Conservation (phyloP, 2,797 vertebrate species). For the Sebastes iracundus region DNA sequence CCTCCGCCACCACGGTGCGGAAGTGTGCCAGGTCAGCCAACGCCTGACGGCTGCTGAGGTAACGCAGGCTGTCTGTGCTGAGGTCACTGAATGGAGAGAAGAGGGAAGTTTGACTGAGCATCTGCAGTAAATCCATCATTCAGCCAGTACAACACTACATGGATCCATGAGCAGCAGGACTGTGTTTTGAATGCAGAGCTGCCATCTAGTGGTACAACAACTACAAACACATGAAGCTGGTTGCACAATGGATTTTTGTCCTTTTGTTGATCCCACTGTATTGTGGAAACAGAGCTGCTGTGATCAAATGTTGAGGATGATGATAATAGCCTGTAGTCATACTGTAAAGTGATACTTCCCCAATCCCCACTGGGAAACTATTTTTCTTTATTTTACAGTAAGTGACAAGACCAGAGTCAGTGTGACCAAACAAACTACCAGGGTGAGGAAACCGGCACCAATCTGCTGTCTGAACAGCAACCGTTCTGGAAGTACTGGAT, state of each 20-base stretch:
- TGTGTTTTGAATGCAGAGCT: slow-evolving; percentile 1
- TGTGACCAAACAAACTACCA: not conserved
- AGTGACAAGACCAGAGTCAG: too few species aligned
- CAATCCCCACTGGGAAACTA: not conserved
- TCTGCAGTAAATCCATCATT: not conserved
- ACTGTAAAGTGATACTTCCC: not conserved
- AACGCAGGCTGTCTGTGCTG: slow-evolving; percentile 68
- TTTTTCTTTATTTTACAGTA: too few species aligned
- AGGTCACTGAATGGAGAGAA: slow-evolving; percentile 66
- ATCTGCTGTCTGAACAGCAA: not conserved
- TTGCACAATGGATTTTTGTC: not conserved
- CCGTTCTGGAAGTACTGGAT: not conserved
- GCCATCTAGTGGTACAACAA: slow-evolving; percentile 59
- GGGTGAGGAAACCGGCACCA: not conserved
- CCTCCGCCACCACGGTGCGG: slow-evolving; percentile 40
- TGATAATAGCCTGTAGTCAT: not conserved
- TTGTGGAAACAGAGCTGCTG: not conserved
- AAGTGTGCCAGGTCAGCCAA: slow-evolving; percentile 81
- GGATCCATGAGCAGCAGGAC: not conserved
- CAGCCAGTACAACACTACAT: not conserved
- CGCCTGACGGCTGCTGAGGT: slow-evolving; percentile 79
- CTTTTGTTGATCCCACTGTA: not conserved
- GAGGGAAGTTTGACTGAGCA: not conserved
- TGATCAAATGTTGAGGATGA: not conserved
- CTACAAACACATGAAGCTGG: not conserved